phyloP scores from a whole-genome alignment of 2,113 vertebrate genomes.

The Propithecus coquereli region DNA sequence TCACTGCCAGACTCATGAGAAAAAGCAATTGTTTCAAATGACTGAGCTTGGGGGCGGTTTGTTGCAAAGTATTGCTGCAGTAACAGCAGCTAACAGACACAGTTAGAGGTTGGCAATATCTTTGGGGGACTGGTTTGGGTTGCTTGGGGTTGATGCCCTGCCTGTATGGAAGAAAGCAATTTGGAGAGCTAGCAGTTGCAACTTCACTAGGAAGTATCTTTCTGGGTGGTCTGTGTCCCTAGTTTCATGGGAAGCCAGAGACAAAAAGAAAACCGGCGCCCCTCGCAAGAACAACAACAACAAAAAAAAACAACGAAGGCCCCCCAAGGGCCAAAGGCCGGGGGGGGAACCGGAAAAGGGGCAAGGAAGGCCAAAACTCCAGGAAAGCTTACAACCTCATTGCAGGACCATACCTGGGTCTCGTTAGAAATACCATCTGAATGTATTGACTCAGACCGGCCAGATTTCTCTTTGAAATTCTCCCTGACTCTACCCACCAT shows the following conservation, averaged over 20 bases:
- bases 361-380: not conserved
- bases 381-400: not conserved
- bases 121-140: not conserved
- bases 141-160: not conserved
- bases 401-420: not conserved
- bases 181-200: not conserved
- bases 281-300: too few species aligned
- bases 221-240: too few species aligned
- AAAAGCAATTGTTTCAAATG: not conserved
- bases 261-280: not conserved
- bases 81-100: not conserved
- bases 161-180: not conserved
- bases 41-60: not conserved
- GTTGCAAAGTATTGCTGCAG: not conserved
- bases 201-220: not conserved
- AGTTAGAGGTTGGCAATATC: not conserved
- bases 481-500: not conserved
- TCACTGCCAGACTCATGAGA: not conserved
- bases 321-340: not conserved
- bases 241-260: not conserved
- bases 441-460: not conserved
- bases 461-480: not conserved
- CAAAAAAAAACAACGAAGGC: not conserved
- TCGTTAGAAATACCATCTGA: not conserved
- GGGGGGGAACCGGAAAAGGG: not conserved